phyloP scores from a whole-genome alignment of 2,888 invertebrate species.

The Papilio demoleus region DNA sequence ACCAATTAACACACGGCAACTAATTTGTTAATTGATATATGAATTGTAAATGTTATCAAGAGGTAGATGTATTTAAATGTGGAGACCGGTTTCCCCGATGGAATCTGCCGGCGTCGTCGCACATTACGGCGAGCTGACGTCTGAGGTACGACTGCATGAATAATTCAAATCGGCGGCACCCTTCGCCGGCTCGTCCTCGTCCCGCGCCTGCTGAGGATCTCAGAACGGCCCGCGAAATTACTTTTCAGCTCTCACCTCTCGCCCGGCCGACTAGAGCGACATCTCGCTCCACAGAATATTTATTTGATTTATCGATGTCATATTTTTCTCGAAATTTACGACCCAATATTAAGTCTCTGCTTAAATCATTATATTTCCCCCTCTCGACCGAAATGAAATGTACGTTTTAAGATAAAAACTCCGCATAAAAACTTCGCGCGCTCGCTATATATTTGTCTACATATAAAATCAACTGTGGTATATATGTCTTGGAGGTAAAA shows the following conservation, averaged over 20 bases:
- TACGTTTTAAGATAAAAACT: slow-evolving; percentile 47
- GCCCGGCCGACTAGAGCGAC: slow-evolving; percentile 32
- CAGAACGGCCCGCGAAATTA: slow-evolving; percentile 45
- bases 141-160: slow-evolving; percentile 66
- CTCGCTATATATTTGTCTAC: slow-evolving; percentile 43
- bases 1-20: slow-evolving; percentile 3
- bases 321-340: slow-evolving; percentile 45
- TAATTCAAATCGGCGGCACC: slow-evolving; percentile 67
- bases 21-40: slow-evolving; percentile 13
- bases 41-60: slow-evolving; percentile 36
- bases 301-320: slow-evolving; percentile 46
- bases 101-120: slow-evolving; percentile 54
- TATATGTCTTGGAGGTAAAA: slow-evolving; percentile 52
- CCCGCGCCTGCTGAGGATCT: slow-evolving; percentile 51
- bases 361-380: slow-evolving; percentile 41
- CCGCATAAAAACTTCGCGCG: slow-evolving; percentile 50
- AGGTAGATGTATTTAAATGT: slow-evolving; percentile 48
- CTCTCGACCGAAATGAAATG: slow-evolving; percentile 39
- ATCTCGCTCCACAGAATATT: slow-evolving; percentile 44
- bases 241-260: slow-evolving; percentile 43
- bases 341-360: slow-evolving; percentile 42
- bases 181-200: slow-evolving; percentile 58
- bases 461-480: slow-evolving; percentile 46
- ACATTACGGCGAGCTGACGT: slow-evolving; percentile 60
- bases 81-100: slow-evolving; percentile 50